Evolutionary conservation across 1,140 invertebrate genomes (phyloP).

Genomic region (Dinothrombium tinctorium): DNA sequence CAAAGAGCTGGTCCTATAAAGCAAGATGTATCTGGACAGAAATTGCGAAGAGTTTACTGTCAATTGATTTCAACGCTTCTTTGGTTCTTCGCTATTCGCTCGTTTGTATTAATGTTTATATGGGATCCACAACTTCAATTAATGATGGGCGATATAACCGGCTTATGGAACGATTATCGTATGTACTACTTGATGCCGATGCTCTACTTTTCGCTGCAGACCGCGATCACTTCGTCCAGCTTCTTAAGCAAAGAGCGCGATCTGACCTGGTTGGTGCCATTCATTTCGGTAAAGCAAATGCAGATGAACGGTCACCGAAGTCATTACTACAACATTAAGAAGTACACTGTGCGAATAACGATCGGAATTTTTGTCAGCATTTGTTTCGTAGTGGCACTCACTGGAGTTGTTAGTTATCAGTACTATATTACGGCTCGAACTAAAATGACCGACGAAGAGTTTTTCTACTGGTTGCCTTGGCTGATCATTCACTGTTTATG

Average conservation of each 20-base stretch:
- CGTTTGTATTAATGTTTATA: conserved; percentile 11
- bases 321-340: conserved; percentile 1
- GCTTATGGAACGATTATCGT: conserved; percentile 13
- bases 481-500: conserved; percentile 10
- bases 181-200: conserved; percentile 13
- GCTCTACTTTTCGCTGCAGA: conserved; percentile 9
- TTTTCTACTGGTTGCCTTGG: conserved; percentile 8
- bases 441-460: conserved; percentile 8
- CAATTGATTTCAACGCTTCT: conserved; percentile 11
- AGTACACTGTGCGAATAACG: neutral
- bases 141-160: conserved; percentile 9
- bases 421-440: conserved; percentile 1
- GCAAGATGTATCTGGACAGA: conserved; percentile 5
- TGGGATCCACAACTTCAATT: conserved; percentile 7
- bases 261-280: conserved; percentile 11
- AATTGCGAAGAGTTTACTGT: conserved; percentile 11
- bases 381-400: conserved; percentile 4
- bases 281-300: conserved; percentile 11
- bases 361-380: conserved; percentile 2
- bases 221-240: conserved; percentile 6
- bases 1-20: conserved; percentile 10
- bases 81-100: conserved; percentile 11
- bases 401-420: conserved; percentile 2
- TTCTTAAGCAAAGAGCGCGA: conserved; percentile 13
- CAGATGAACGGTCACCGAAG: no score